Conservation (phyloP, 2,113 vertebrate species). For the Otis tarda region DNA sequence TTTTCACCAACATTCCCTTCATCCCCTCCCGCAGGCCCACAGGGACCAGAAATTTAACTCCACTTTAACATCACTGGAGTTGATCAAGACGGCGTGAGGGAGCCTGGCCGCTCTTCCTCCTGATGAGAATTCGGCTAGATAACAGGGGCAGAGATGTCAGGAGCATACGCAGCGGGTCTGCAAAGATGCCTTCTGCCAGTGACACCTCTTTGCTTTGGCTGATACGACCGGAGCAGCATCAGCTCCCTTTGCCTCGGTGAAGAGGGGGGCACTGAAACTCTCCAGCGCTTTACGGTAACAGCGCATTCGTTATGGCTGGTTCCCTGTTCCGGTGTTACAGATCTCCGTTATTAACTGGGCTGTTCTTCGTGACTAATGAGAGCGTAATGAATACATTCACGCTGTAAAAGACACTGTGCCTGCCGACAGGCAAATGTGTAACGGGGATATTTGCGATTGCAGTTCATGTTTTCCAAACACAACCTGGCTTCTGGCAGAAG, state of each 20-base stretch:
- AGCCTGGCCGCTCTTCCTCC: background rate
- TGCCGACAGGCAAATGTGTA: background rate
- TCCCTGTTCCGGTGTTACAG: background rate
- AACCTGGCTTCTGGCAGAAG: background rate
- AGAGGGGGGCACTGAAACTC: background rate
- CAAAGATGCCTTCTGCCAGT: background rate
- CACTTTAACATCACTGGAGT: background rate
- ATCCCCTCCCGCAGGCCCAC: background rate
- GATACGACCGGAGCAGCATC: background rate
- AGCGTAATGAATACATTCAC: background rate
- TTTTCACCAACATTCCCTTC: background rate
- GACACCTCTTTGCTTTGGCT: background rate
- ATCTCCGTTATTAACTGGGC: background rate
- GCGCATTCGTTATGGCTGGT: background rate
- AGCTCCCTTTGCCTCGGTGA: rapidly evolving
- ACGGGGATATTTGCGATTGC: background rate
- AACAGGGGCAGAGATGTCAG: background rate
- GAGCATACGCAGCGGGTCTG: rapidly evolving
- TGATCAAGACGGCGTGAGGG: rapidly evolving
- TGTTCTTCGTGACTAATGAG: background rate
- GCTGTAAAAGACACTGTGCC: background rate
- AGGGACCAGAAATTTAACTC: background rate
- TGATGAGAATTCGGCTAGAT: background rate
- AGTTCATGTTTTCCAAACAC: background rate
- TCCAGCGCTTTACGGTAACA: background rate